Base-by-base conservation (phyloP, 1,140 invertebrate species). In the Drosophila nigromelanica region DNA sequence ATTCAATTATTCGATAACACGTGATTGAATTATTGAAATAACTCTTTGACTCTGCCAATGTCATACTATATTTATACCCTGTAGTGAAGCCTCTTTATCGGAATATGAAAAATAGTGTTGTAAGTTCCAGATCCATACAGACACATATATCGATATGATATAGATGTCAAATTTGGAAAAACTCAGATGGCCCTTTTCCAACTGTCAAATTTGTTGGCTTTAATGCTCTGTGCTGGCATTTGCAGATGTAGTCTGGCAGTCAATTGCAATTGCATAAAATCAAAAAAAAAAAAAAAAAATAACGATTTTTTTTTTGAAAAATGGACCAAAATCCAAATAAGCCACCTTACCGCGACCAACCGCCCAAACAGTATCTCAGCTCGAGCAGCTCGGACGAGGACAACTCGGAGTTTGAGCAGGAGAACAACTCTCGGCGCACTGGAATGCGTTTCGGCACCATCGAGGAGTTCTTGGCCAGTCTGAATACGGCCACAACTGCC, bases 1-100 rank as follows among this genome's bases (percentile, higher is more conserved):
- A 89, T 89, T 89, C 83, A 89, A 89, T 89, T 89, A 89, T 89
- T 89, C 83, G 76, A 89, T 89, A 72, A 78, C 83, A 89, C 83
- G 83, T 89, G 83, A 89, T 89, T 89, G 83, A 89, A 89, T 89
- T 89, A 89, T 89, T 89, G 83, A 89, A 86, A 81, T 75, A 66
- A 61, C 59, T 59, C 60, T 48, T 39, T 21, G 27, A 30, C 42
- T 45, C 24, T 18, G 10, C 14, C 35, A 21, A 15, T 54, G 43
- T 43, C n/a, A 35, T 35, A 21, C 50, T 14, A 5, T 33, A 14
- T 14, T 40, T 40, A 14, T 40, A 40, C n/a, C 39, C 39, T 14
- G 6, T 40, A 40, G 12, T 6, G 12, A 40, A 40, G 37, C 1
- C n/a, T n/a, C n/a, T 6, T 1, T 35, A 7, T 35, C 7, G 33